Evolutionary conservation across 2,888 invertebrate species (phyloP), one percentile per base, ranked within the genome.

Genomic region (Papilio gigon): DNA sequence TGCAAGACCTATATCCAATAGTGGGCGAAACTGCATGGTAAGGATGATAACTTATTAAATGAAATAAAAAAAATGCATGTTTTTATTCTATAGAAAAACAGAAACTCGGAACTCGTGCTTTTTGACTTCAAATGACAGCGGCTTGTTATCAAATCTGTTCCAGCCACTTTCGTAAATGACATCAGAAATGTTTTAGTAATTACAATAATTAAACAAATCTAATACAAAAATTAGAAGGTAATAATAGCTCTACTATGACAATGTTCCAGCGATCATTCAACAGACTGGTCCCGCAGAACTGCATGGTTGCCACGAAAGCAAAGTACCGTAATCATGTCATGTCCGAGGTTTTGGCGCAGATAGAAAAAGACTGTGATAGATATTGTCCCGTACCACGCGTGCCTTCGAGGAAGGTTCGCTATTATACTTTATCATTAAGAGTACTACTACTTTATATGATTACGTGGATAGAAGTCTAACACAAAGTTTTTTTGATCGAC

Each of bases 291-390:
- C 30, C 50, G 2, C 61, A 27, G 3, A 65, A 70, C 12, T 27
- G 72, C 0, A 2, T 61, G 20, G 20, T 75, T 25, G 70, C 74
- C 3, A 75, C 73, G 0, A 74, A 66, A 17, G 81, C 79, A 2
- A 72, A 73, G 1, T 85, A 82, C 67, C 75, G 88, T 71, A 85
- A 89, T 71, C 84, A 76, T 65, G 90, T 89, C 20, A 84, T 81
- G 76, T 86, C 86, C 0, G 78, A 85, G 0, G 74, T 81, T 0
- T 67, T 91, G 59, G 81, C 79, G 0, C 79, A 82, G 62, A 68
- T 91, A 2, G 90, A 91, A 67, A 76, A 62, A 59, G 76, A 86
- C 0, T 91, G 90, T 67, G 84, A 90, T 58, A 80, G 71, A 40
- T 84, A 71, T 68, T 89, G 88, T 40, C 75, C 76, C 6, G 80